These are phyloP conservation scores for Mionectes macconnelli DNA, from an alignment of 2,113 vertebrate genomes.

Conservation along the genomic window DNA sequence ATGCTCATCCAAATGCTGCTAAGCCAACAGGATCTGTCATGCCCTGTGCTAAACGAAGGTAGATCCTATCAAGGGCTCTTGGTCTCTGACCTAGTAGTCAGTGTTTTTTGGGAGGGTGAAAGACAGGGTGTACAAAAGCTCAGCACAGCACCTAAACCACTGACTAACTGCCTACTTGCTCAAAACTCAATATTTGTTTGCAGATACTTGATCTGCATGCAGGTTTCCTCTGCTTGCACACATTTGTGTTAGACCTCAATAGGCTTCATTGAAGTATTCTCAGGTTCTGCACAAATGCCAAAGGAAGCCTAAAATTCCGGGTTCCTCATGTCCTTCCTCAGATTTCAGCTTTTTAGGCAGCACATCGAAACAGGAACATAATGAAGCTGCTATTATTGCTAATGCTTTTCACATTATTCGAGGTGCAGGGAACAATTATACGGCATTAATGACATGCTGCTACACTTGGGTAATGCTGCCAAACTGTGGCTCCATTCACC, in stretches of 20 bases:
- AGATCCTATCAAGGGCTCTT: background rate
- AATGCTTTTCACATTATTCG: background rate
- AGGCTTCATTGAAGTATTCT: background rate
- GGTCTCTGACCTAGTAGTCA: background rate
- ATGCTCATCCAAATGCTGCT: too few species aligned
- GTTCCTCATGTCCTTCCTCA: background rate
- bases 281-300: background rate
- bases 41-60: background rate
- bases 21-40: background rate
- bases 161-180: background rate
- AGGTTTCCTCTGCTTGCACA: background rate
- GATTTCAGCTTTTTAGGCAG: conserved; percentile 11
- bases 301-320: background rate
- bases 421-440: conserved; percentile 39
- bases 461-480: background rate
- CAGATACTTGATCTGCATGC: background rate
- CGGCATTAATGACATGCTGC: background rate
- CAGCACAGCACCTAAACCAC: background rate
- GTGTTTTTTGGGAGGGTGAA: background rate
- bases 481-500: background rate
- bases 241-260: background rate
- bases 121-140: background rate
- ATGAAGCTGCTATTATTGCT: conserved; percentile 23
- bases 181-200: accelerated
- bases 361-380: conserved; percentile 2